Base-by-base conservation (phyloP, 1,140 invertebrate species). In the Ctenoplectra terminalis region DNA sequence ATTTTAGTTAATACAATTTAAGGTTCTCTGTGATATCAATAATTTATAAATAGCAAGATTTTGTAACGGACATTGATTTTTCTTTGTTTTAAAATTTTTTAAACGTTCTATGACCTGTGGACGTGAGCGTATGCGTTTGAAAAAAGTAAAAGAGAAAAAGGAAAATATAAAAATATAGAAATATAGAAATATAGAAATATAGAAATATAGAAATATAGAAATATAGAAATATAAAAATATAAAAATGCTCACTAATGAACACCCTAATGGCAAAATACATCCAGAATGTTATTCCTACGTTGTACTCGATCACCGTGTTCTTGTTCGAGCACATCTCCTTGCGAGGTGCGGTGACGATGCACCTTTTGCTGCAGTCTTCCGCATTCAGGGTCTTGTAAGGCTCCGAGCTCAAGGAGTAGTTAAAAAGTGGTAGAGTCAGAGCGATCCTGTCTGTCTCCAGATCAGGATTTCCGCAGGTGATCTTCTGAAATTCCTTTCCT, bases 261-360 rank as follows among this genome's bases (percentile, higher is more conserved):
- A 97, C 95, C 70, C 97, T 94, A 6, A 97, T 95, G 37, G 94
- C 91, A n/a, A 97, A 94, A 89, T 97, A 98, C 2, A 95, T 87
- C 96, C 97, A 97, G 90, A 97, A 97, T 0, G 97, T 97, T 11
- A 97, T 85, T 5, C 92, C 90, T 2, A 96, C 94, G 86, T 97
- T 95, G 60, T 96, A 93, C 80, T 96, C 95, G 13, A 95, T 92
- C 8, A 94, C 90, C 72, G 93, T 94, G 50, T 95, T 92, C 40
- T 86, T 87, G 87, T 97, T 97, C 0, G 94, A 94, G 87, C 96
- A 97, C 1, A 97, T 90, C 31, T 92, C 87, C 20, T 92, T 91
- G 34, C 96, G 93, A 1, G 95, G 94, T 9, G 92, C 93, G 0
- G 95, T 94, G 0, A 94, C 91, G 17, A 96, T 92, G 87, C 96